Evolutionary conservation across 2,888 invertebrate species (phyloP), one percentile per base, ranked within the genome.

Genomic region (Orthosia gracilis): DNA sequence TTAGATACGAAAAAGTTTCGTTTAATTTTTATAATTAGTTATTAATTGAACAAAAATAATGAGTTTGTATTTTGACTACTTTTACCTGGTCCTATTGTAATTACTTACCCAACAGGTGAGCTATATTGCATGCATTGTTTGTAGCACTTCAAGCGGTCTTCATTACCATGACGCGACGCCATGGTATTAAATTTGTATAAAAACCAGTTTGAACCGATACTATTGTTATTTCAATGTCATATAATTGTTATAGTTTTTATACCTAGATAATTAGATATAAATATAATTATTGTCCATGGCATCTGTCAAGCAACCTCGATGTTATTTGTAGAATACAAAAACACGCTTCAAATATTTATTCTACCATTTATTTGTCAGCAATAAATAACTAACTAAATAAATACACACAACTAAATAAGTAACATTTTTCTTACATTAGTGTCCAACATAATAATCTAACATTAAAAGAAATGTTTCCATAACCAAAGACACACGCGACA

Each of bases 221-320:
- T 83, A 91, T 92, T 92, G 90, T 91, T 77, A 82, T 79, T 85
- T 87, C 92, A 92, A 92, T 92, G 93, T 87, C 91, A 88, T 66
- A 78, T 73, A 78, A 84, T 83, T 85, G 78, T 83, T 85, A 87
- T 87, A 81, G 85, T 90, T 90, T 90, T 91, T 92, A 84, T 79
- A 58, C 45, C 13, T 18, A 26, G 15, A 71, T 67, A 0, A 7
- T 40, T 40, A 40, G 40, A 9, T 40, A 83, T 80, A 83, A 85
- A 86, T 78, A 77, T 85, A 81, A 88, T 87, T 86, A 84, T 82
- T 59, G 78, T 76, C 80, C 83, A 80, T 86, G 76, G 52, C 72
- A 73, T 75, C 80, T 71, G 58, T 77, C 69, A 47, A 73, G 45
- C 70, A 82, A 77, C 87, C 86, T 83, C 85, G 85, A 84, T 86